A percentile compares a stretch with the other conserved stretches of the same genome.
phyloP scores from a whole-genome alignment of 2,888 invertebrate genomes.

The Dicyrtomina minuta region DNA sequence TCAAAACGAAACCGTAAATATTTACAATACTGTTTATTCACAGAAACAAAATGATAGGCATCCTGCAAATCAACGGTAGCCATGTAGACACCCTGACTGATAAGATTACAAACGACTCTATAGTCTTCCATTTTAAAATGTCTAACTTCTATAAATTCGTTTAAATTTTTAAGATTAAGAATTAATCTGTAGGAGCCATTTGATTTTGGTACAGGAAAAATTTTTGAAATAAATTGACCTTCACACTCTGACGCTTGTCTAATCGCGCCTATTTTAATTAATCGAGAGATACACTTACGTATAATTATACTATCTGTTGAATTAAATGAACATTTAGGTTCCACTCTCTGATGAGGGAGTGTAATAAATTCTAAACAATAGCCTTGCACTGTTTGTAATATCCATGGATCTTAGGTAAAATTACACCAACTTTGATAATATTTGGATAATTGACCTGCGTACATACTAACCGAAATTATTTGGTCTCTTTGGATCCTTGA shows the following conservation, averaged over 20 bases:
- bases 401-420: not conserved
- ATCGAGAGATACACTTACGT: not conserved
- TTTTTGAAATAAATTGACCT: constrained; percentile 25
- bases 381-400: not conserved
- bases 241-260: not conserved
- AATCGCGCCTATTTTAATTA: not conserved
- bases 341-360: not conserved
- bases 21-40: not conserved
- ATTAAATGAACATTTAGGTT: not conserved
- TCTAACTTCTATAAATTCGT: constrained; percentile 21
- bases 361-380: not conserved
- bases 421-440: not conserved
- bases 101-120: constrained; percentile 21
- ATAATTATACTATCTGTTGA: not conserved
- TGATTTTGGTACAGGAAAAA: constrained; percentile 34
- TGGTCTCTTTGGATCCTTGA: too few relatives aligned
- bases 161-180: constrained; percentile 34
- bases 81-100: not conserved
- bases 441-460: too few relatives aligned
- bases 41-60: not conserved
- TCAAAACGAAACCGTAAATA: constrained; percentile 1
- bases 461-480: too few relatives aligned
- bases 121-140: constrained; percentile 40
- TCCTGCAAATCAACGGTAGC: not conserved
- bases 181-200: constrained; percentile 27